phyloP scores from a whole-genome alignment of 2,113 vertebrate species.

The Percopsis transmontana region DNA sequence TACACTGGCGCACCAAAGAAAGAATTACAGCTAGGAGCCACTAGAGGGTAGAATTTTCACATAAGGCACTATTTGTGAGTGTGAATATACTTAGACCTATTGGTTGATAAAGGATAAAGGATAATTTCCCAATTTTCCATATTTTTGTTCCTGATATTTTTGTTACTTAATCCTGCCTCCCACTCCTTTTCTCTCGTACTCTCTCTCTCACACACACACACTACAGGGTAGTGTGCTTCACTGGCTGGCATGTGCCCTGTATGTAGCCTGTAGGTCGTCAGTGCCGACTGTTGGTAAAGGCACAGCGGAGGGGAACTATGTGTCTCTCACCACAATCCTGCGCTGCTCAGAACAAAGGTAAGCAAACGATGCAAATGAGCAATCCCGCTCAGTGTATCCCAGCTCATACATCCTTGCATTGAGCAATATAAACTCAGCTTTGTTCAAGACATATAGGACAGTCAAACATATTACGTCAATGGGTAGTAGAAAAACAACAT shows the following conservation, averaged over 20 bases:
- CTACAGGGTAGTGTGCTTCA: conserved; percentile 90
- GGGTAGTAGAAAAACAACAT: too few relatives aligned
- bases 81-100: too few relatives aligned
- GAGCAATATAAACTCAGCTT: too few relatives aligned
- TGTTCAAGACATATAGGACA: too few relatives aligned
- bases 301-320: conserved; percentile 90
- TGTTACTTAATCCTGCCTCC: not conserved
- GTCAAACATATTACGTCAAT: too few relatives aligned
- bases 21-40: too few relatives aligned
- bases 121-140: not conserved
- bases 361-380: conserved; percentile 5
- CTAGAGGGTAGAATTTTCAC: too few relatives aligned
- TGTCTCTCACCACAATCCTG: conserved; percentile 91
- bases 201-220: not conserved
- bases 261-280: conserved; percentile 91
- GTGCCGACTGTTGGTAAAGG: conserved; percentile 89
- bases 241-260: conserved; percentile 92
- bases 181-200: not conserved
- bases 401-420: not conserved
- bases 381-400: not conserved
- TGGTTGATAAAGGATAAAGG: too few relatives aligned
- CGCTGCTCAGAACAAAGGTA: conserved; percentile 91
- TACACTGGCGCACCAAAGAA: too few relatives aligned
- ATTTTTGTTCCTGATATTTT: not conserved
- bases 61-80: too few relatives aligned